phyloP scores from a whole-genome alignment of 1,140 invertebrate species.

The Drosophila punjabiensis region DNA sequence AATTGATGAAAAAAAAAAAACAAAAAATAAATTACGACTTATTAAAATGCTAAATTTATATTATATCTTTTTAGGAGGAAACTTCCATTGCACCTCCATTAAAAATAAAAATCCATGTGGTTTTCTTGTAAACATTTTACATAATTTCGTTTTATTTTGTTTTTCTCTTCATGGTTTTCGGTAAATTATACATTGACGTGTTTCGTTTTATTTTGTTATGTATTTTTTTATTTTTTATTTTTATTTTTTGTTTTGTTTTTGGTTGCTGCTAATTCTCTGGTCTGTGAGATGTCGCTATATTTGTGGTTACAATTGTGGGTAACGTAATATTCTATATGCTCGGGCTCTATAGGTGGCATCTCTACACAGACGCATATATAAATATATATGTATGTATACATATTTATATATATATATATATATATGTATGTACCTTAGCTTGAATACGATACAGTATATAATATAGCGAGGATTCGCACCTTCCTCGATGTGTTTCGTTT shows the following conservation, averaged over 20 bases:
- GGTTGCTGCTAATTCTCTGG: conserved; percentile 9
- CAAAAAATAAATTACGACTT: no score
- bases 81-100: no score
- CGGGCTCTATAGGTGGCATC: conserved; percentile 41
- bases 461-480: conserved; percentile 28
- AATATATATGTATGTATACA: conserved; percentile 33
- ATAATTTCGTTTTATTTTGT: conserved; percentile 71
- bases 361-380: conserved; percentile 43
- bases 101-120: neutral
- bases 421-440: conserved; percentile 44
- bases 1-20: no score
- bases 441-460: conserved; percentile 44
- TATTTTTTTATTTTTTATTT: neutral
- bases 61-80: no score
- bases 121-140: conserved; percentile 69
- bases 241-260: neutral
- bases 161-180: conserved; percentile 22
- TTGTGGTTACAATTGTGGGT: conserved; percentile 47
- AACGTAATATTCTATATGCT: conserved; percentile 44
- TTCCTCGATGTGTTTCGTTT: conserved; percentile 8
- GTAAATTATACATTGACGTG: conserved; percentile 53
- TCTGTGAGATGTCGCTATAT: conserved; percentile 35
- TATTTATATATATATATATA: conserved; percentile 34
- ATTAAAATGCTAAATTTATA: no score
- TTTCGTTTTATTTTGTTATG: conserved; percentile 7